These are phyloP conservation scores for Trissolcus basalis DNA, from an alignment of 1,140 invertebrate genomes.

Conservation along the genomic window DNA sequence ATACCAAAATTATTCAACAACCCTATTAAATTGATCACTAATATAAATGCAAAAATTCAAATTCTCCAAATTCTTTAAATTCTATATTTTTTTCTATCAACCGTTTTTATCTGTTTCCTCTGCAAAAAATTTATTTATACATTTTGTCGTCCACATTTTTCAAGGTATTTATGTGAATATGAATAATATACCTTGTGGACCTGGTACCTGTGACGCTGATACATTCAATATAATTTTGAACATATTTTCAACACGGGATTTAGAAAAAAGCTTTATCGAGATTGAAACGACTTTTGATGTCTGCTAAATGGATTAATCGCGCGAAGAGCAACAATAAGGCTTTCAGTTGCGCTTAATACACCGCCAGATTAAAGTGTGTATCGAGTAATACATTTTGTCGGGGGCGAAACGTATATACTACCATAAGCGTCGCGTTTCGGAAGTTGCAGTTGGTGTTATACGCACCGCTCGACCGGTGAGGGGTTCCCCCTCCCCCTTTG, in stretches of 20 bases:
- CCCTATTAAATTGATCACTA: too few relatives aligned
- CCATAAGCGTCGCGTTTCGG: constrained; percentile 30
- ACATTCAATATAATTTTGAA: too few relatives aligned
- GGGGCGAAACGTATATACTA: constrained; percentile 17
- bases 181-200: too few relatives aligned
- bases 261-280: background rate
- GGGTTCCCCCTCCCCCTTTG: constrained; percentile 10
- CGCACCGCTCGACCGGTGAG: constrained; percentile 27
- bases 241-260: background rate
- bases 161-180: too few relatives aligned
- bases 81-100: too few relatives aligned
- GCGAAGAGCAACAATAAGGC: constrained; percentile 38
- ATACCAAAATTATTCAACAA: too few relatives aligned
- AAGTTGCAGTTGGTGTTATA: constrained; percentile 49
- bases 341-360: constrained; percentile 43
- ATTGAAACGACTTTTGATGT: constrained; percentile 24
- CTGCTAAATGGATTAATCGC: constrained; percentile 31
- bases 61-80: too few relatives aligned
- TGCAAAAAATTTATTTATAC: too few relatives aligned
- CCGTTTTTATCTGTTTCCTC: too few relatives aligned
- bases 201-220: too few relatives aligned
- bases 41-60: too few relatives aligned
- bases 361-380: constrained; percentile 37
- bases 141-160: too few relatives aligned
- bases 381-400: constrained; percentile 41